These are phyloP conservation scores for Lycorma delicatula DNA, from an alignment of 1,140 invertebrate species.

Conservation along the genomic window DNA sequence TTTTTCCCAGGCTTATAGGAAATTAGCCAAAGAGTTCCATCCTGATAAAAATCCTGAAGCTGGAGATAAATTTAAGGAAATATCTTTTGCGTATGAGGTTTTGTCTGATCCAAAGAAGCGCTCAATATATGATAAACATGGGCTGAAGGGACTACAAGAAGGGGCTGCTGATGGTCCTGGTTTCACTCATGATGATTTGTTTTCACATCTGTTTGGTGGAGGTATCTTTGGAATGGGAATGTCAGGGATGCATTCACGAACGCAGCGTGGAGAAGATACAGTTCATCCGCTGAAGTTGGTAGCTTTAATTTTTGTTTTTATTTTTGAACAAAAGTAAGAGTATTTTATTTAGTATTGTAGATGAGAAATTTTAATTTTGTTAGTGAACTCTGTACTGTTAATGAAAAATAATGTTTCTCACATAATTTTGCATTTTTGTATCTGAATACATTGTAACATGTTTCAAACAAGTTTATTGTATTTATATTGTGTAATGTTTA, in stretches of 20 bases:
- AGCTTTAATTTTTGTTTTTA: no score
- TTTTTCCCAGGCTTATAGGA: conserved; percentile 62
- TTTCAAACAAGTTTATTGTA: no score
- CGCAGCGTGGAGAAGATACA: conserved; percentile 46
- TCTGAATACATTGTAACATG: no score
- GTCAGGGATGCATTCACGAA: conserved; percentile 33
- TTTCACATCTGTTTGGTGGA: conserved; percentile 54
- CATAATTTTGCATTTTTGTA: no score
- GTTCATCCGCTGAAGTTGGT: conserved; percentile 47
- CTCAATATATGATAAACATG: conserved; percentile 63
- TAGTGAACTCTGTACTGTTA: no score
- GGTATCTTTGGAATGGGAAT: conserved; percentile 53
- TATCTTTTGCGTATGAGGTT: conserved; percentile 80
- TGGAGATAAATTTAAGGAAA: conserved; percentile 82
- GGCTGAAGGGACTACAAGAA: conserved; percentile 70
- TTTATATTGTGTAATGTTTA: no score
- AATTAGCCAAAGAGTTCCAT: conserved; percentile 79
- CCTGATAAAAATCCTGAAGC: conserved; percentile 79
- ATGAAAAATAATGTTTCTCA: no score
- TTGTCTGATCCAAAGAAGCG: conserved; percentile 61
- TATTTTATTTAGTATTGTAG: no score
- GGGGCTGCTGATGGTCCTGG: conserved; percentile 48
- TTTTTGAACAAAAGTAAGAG: no score
- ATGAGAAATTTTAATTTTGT: no score
- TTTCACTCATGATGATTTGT: conserved; percentile 45